Base-by-base conservation (phyloP, 2,888 invertebrate genomes). In the Callyntrura guangdongensis region DNA sequence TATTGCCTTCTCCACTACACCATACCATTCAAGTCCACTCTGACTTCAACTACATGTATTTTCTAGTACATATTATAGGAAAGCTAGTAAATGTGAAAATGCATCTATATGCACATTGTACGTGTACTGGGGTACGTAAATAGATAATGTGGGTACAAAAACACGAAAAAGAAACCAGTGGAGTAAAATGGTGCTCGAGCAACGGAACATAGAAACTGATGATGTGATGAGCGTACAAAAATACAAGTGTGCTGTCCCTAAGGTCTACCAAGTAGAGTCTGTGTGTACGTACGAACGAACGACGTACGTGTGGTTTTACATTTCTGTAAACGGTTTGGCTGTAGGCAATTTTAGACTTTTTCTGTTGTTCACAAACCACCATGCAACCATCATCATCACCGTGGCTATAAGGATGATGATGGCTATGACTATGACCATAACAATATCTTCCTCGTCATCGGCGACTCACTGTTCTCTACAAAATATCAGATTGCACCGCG, bases 141-240 rank as follows among this genome's bases (percentile, higher is more conserved):
- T 22, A n/a, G 20, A 45, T 12, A n/a, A 11, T 17, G 5, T n/a
- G 67, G 36, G 1, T 67, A 25, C 6, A 17, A 6, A 72, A 1
- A 22, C 12, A 25, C 6, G 5, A 61, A 59, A 20, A 14, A 59
- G 17, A 59, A 20, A 8, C 11, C 6, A 47, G 5, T 6, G 20
- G 22, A 61, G 17, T 47, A 47, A 47, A 17, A 25, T 25, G 61
- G 12, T 20, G 59, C 4, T 0, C 0, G 25, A 77, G 14, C 77
- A 77, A 77, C 77, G 77, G 77, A 77, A 77, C 77, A 74, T 47
- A 74, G 74, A 74, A 74, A 74, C 45, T 74, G 47, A 64, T n/a
- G n/a, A n/a, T n/a, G n/a, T n/a, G n/a, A n/a, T n/a, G n/a, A n/a
- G 11, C 11, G 47, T 47, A 47, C 47, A 47, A 47, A 47, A 47